Evolutionary conservation across 2,797 vertebrate species (phyloP).

Genomic region (Nasua narica): DNA sequence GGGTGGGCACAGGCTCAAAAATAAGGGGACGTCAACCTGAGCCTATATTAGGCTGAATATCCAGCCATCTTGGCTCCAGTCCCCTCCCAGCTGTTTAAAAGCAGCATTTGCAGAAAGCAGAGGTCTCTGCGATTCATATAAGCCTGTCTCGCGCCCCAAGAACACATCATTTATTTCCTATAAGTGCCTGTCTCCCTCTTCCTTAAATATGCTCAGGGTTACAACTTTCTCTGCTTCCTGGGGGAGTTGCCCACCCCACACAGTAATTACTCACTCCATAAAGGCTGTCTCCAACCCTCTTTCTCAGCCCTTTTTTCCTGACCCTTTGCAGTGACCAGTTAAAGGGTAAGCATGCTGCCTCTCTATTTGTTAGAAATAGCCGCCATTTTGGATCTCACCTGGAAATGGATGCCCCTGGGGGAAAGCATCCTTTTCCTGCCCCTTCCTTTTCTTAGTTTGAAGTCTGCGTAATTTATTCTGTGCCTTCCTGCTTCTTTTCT

Average conservation of each 20-base stretch:
- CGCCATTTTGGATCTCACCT: background rate
- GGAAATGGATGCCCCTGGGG: background rate
- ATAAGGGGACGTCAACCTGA: rapidly evolving
- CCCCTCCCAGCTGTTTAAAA: background rate
- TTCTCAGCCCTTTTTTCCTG: background rate
- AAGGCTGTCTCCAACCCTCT: constrained; percentile 50
- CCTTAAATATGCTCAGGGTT: constrained; percentile 47
- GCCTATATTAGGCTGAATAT: too few species aligned
- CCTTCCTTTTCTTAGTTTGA: background rate
- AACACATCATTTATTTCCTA: constrained; percentile 56
- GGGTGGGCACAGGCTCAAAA: background rate
- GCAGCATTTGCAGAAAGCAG: constrained; percentile 30
- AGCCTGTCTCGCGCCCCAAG: constrained; percentile 16
- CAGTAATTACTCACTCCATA: constrained; percentile 51
- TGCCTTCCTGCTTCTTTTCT: background rate
- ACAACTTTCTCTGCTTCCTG: constrained; percentile 61
- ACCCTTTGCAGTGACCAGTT: background rate
- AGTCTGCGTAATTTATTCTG: constrained; percentile 12
- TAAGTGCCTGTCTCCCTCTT: constrained; percentile 49
- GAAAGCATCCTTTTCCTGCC: background rate
- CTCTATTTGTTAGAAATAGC: background rate
- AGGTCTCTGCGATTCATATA: background rate
- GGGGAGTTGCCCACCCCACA: constrained; percentile 32
- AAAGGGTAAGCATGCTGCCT: background rate
- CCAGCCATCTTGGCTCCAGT: background rate